These are phyloP conservation scores for Nezara viridula DNA, from an alignment of 2,888 invertebrate species.

Conservation along the genomic window DNA sequence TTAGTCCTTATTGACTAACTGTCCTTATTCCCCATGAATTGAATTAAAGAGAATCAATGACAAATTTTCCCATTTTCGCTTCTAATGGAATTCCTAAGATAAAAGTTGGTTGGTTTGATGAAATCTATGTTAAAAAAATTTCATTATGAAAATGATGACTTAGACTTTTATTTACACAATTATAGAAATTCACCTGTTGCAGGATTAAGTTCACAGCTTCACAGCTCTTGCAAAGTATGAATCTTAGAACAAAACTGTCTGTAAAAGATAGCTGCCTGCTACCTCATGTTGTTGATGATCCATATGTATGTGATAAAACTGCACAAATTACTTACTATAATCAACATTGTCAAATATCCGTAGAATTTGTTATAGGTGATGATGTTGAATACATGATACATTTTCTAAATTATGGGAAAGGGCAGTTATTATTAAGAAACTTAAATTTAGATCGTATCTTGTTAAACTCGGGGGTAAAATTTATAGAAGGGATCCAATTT, in stretches of 20 bases:
- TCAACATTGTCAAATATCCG: neutral
- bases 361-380: neutral
- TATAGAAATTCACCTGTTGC: conserved; percentile 11
- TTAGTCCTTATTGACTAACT: too few species aligned
- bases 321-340: too few species aligned
- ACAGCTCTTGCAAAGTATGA: neutral
- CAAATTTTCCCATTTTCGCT: too few species aligned
- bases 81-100: neutral
- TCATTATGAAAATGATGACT: neutral
- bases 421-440: neutral
- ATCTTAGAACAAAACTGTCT: neutral
- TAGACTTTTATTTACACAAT: neutral
- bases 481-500: too few species aligned
- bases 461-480: too few species aligned
- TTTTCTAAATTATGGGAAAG: neutral
- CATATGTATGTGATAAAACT: neutral
- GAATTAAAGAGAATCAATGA: too few species aligned
- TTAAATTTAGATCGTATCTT: neutral
- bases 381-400: neutral
- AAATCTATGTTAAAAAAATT: neutral
- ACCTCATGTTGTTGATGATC: neutral
- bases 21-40: too few species aligned
- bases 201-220: neutral
- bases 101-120: neutral
- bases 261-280: neutral